These are phyloP conservation scores for Hydrotaea diabolus DNA, from an alignment of 2,888 invertebrate genomes.

Conservation along the genomic window DNA sequence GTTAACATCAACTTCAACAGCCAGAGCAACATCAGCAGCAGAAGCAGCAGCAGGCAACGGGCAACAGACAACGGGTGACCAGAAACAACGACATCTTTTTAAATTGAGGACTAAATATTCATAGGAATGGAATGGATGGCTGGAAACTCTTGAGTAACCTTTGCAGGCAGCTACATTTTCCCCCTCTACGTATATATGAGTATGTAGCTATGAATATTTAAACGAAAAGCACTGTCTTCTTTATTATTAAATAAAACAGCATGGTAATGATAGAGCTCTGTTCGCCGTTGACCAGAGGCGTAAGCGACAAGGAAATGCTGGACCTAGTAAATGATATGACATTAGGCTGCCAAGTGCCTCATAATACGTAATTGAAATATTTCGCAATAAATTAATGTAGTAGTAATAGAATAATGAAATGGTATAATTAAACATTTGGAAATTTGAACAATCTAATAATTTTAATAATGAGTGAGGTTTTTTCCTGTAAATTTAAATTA, in stretches of 20 bases:
- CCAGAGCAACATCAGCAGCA: too few species aligned
- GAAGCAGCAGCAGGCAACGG: constrained; percentile 51
- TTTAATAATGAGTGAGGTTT: too few species aligned
- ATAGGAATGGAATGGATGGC: constrained; percentile 16
- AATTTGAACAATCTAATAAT: too few species aligned
- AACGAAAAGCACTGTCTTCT: not conserved
- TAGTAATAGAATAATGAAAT: too few species aligned
- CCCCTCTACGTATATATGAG: too few species aligned
- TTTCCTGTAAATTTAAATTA: too few species aligned
- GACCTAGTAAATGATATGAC: too few species aligned
- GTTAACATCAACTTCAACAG: constrained; percentile 36
- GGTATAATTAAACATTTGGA: too few species aligned
- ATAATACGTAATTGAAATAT: too few species aligned
- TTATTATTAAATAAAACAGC: constrained; percentile 33
- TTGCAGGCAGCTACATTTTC: constrained; percentile 40
- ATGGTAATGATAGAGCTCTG: constrained; percentile 16
- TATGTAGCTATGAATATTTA: constrained; percentile 7
- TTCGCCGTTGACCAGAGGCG: not conserved
- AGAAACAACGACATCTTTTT: constrained; percentile 65
- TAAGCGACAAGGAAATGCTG: not conserved
- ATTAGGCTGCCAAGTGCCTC: too few species aligned
- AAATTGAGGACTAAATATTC: constrained; percentile 58
- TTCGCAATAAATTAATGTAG: too few species aligned
- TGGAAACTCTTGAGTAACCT: not conserved
- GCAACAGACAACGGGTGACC: constrained; percentile 3